Conservation (phyloP, 1,140 invertebrate genomes). For the Bombus turneri region DNA sequence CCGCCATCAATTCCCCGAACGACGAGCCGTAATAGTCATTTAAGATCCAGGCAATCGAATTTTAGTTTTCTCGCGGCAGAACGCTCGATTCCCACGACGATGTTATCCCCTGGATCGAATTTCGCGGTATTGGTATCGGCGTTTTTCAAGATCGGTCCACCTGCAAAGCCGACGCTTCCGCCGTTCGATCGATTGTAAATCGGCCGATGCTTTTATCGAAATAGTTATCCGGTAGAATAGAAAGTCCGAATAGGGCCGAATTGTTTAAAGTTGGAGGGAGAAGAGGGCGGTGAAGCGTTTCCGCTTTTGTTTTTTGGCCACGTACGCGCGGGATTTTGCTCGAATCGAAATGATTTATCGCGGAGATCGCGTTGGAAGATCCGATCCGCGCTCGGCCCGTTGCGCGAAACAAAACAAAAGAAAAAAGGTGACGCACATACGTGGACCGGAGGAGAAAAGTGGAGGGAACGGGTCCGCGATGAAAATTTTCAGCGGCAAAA, state of each 20-base stretch:
- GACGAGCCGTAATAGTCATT: constrained; percentile 36
- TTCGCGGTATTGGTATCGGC: not conserved
- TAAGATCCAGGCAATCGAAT: constrained; percentile 31
- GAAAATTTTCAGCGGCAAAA: constrained; percentile 59
- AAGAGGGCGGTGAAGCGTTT: not conserved
- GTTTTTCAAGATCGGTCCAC: not conserved
- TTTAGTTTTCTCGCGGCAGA: not conserved
- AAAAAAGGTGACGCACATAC: not conserved
- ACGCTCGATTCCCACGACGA: not conserved
- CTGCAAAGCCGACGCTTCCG: not conserved
- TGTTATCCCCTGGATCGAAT: not conserved
- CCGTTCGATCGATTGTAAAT: not conserved
- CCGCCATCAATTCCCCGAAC: constrained; percentile 33
- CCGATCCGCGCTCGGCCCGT: constrained; percentile 18
- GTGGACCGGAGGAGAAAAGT: not conserved
- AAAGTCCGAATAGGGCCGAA: not conserved
- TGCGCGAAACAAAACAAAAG: not conserved
- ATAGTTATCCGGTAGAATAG: not conserved
- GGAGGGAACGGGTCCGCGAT: constrained; percentile 2
- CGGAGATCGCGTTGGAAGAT: constrained; percentile 32
- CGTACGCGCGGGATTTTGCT: constrained; percentile 20
- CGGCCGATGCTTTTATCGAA: not conserved
- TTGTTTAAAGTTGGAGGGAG: constrained; percentile 34
- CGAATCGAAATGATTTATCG: constrained; percentile 55
- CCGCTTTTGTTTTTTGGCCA: constrained; percentile 33